Base-by-base conservation (phyloP, 2,113 vertebrate species). In the Leucosticte australis region DNA sequence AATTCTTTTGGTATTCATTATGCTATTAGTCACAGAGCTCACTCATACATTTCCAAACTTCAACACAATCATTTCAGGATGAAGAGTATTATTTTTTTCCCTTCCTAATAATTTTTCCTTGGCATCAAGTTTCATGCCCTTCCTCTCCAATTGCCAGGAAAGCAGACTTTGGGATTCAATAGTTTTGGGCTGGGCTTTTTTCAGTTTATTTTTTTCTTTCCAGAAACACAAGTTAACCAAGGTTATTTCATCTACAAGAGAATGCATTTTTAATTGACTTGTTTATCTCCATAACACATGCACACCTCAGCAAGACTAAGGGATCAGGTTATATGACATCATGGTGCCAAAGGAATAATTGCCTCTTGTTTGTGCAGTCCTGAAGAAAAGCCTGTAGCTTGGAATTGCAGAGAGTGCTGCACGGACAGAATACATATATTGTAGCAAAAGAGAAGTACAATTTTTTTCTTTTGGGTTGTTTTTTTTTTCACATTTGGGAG, bases 1-100 rank as follows among this genome's bases (percentile, higher is more conserved):
- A 95, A 94, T 92, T 90, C 80, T 86, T 95, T 95, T 96, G 92
- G 80, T 96, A 95, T 96, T 93, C 92, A 96, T 94, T 96, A 96
- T 80, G 67, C 24, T 93, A 88, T 97, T 96, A 95, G 92, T 97
- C 96, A 96, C 79, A 95, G 91, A 75, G 82, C 85, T 97, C 92
- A 87, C 86, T 96, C 86, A 88, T 80, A 75, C 53, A 92, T 97
- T 96, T 95, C 95, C 88, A 96, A 90, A 93, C 96, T 95, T 95
- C 84, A 91, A 86, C 94, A 90, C 83, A 95, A 96, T 96, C 63
- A 91, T 94, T 97, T 95, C 96, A 96, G 89, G 92, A 91, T 95
- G 83, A 95, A 81, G 7, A 76, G 41, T 70, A 78, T 75, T 84
- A 69, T 64, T 90, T 92, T 79, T 52, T 56, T n/a, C 70, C 78